These are phyloP conservation scores for Excalfactoria chinensis DNA, from an alignment of 2,113 vertebrate species.

Conservation along the genomic window DNA sequence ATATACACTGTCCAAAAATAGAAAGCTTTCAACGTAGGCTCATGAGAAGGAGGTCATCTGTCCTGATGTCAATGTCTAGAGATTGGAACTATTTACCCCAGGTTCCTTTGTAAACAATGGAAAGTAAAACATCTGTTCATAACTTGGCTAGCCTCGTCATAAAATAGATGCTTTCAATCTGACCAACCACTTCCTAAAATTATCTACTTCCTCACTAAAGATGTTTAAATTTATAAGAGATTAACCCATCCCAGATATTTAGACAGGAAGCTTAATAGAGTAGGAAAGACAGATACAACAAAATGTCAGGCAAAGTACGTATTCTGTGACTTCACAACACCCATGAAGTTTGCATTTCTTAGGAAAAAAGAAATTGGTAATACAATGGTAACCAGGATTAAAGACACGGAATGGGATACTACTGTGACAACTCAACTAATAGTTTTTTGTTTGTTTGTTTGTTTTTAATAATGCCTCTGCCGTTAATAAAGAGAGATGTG, in stretches of 20 bases:
- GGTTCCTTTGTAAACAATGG: background rate
- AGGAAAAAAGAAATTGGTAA: background rate
- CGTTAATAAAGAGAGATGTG: background rate
- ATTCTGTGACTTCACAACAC: conserved; percentile 25
- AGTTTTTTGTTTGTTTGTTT: background rate
- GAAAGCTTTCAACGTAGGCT: background rate
- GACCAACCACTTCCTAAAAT: background rate
- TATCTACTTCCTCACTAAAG: background rate
- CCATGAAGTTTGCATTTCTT: background rate
- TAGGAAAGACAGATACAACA: conserved; percentile 49
- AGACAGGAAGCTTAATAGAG: conserved; percentile 29
- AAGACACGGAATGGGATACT: background rate
- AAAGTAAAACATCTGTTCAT: background rate
- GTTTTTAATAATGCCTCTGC: background rate
- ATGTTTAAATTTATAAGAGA: background rate
- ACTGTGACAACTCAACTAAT: background rate
- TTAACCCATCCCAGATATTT: background rate
- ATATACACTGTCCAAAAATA: background rate
- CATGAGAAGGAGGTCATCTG: background rate
- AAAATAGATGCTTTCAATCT: background rate
- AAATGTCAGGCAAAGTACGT: conserved; percentile 4
- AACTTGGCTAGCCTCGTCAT: background rate
- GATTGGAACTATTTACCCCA: background rate
- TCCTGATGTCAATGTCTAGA: background rate
- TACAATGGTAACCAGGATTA: background rate